These are phyloP conservation scores for Gobius niger DNA, from an alignment of 2,113 vertebrate species.

Conservation along the genomic window DNA sequence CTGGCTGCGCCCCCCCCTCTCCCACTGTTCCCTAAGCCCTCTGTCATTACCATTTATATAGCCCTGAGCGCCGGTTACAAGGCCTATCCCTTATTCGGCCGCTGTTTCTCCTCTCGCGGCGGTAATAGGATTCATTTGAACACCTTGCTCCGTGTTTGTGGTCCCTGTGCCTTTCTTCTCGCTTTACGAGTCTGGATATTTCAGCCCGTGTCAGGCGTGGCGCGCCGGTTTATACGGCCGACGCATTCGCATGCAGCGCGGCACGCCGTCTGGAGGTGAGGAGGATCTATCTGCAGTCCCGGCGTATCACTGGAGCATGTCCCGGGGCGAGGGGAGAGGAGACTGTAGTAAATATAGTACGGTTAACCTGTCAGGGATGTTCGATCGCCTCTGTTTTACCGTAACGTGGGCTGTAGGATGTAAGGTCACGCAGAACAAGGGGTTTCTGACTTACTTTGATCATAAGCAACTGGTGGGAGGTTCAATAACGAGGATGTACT, in stretches of 20 bases:
- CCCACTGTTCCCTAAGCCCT: constrained; percentile 10
- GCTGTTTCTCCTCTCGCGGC: constrained; percentile 6
- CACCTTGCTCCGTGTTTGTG: constrained; percentile 43
- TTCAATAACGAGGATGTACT: neutral
- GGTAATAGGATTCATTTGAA: constrained; percentile 58
- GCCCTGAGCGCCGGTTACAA: constrained; percentile 28
- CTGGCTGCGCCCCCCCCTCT: neutral
- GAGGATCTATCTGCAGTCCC: constrained; percentile 46
- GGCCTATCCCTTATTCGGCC: constrained; percentile 21
- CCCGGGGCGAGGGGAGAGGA: constrained; percentile 25
- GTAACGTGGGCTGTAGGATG: constrained; percentile 9
- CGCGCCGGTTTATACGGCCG: constrained; percentile 43
- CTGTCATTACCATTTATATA: constrained; percentile 64
- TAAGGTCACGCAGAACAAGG: neutral
- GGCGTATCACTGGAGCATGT: constrained; percentile 26
- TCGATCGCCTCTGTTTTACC: constrained; percentile 35
- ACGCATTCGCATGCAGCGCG: neutral
- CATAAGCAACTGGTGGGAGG: neutral
- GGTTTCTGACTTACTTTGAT: neutral
- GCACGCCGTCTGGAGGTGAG: constrained; percentile 9
- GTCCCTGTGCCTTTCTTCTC: constrained; percentile 12
- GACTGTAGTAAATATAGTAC: constrained; percentile 32
- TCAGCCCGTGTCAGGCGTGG: constrained; percentile 28
- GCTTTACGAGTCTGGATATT: constrained; percentile 52
- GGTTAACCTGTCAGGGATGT: constrained; percentile 16